Conservation (phyloP, 2,888 invertebrate genomes). For the Drosophila sordidula region DNA sequence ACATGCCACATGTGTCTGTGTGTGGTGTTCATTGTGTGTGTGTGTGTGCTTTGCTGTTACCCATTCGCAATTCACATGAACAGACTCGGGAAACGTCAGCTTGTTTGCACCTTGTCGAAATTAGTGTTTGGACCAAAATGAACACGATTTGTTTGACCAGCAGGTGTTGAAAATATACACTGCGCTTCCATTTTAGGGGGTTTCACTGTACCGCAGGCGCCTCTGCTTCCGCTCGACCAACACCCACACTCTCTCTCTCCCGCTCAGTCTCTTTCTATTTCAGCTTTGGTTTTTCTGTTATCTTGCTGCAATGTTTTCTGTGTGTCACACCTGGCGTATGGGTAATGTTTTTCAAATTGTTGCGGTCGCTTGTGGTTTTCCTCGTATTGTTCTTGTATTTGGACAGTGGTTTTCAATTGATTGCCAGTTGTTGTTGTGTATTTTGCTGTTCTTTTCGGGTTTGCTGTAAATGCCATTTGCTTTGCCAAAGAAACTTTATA, state of each 20-base stretch:
- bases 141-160: slow-evolving; percentile 79
- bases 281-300: slow-evolving; percentile 15
- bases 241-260: background rate
- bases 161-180: slow-evolving; percentile 78
- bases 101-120: slow-evolving; percentile 81
- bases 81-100: slow-evolving; percentile 56
- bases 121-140: slow-evolving; percentile 77
- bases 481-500: background rate
- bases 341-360: slow-evolving; percentile 76
- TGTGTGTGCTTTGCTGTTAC: slow-evolving; percentile 18
- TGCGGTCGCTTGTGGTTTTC: slow-evolving; percentile 47
- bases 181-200: slow-evolving; percentile 40
- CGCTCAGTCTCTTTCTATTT: background rate
- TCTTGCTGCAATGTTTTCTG: slow-evolving; percentile 34
- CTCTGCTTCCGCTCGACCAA: slow-evolving; percentile 1
- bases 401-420: slow-evolving; percentile 50
- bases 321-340: slow-evolving; percentile 71
- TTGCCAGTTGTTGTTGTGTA: slow-evolving; percentile 28
- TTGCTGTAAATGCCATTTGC: slow-evolving; percentile 6
- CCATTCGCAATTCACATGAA: slow-evolving; percentile 15
- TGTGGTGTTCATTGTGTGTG: slow-evolving; percentile 7
- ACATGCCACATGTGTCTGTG: slow-evolving; percentile 24
- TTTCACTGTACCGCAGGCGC: slow-evolving; percentile 33
- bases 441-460: background rate
- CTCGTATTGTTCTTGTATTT: slow-evolving; percentile 48